phyloP scores from a whole-genome alignment of 2,797 vertebrate genomes.

The Menidia menidia region DNA sequence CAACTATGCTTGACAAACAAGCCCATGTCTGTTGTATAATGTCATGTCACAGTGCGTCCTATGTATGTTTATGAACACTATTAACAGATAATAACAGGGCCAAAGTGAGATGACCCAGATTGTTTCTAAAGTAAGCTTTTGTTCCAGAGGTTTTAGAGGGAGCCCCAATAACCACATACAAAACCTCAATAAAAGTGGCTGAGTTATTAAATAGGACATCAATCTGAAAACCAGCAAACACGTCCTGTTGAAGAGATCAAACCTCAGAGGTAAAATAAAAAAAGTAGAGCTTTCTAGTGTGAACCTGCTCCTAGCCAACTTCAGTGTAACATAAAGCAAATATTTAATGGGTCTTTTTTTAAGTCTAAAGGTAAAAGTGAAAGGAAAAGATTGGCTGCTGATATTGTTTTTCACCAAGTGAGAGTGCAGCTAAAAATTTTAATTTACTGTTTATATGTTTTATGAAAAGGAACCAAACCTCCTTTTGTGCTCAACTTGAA shows the following conservation, averaged over 20 bases:
- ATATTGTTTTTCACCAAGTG: too few species aligned
- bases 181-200: conserved; percentile 4
- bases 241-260: not conserved
- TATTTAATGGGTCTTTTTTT: too few species aligned
- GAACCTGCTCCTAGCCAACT: too few species aligned
- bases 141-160: conserved; percentile 5
- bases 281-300: conserved; percentile 2
- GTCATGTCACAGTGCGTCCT: conserved; percentile 4
- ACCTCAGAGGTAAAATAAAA: not conserved
- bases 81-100: conserved; percentile 41
- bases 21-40: conserved; percentile 9
- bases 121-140: conserved; percentile 25
- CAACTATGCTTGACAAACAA: conserved; percentile 26
- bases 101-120: conserved; percentile 42
- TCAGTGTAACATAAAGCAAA: too few species aligned
- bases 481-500: too few species aligned
- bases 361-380: too few species aligned
- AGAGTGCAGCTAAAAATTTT: too few species aligned
- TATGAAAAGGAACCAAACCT: too few species aligned
- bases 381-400: too few species aligned
- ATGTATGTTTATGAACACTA: conserved; percentile 3
- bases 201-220: conserved; percentile 1
- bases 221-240: not conserved
- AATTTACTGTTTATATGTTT: too few species aligned
- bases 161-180: too few species aligned